phyloP scores from a whole-genome alignment of 2,888 invertebrate species.

The Colostygia pectinataria region DNA sequence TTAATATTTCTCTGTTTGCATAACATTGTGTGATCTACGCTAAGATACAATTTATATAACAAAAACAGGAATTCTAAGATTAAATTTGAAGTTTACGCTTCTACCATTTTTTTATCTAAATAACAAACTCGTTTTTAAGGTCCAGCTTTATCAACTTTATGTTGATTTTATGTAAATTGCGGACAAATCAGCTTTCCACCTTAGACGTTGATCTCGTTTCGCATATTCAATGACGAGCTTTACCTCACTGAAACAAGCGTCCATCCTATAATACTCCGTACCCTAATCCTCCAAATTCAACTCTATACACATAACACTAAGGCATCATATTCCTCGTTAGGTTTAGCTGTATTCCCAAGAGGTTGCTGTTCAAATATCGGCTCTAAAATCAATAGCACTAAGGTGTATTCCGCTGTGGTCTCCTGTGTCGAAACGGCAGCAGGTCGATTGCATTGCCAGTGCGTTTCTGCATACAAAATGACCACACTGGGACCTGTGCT shows the following conservation, averaged over 20 bases:
- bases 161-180: slow-evolving; percentile 22
- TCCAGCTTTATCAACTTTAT: slow-evolving; percentile 8
- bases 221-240: slow-evolving; percentile 29
- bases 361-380: slow-evolving; percentile 12
- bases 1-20: no score
- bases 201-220: slow-evolving; percentile 26
- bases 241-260: slow-evolving; percentile 19
- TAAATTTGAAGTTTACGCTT: no score
- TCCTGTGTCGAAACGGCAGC: slow-evolving; percentile 30
- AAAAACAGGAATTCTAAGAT: no score
- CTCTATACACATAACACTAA: slow-evolving; percentile 3
- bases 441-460: slow-evolving; percentile 57
- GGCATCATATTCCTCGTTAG: background rate
- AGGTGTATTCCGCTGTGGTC: slow-evolving; percentile 11
- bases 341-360: background rate
- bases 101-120: no score
- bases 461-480: slow-evolving; percentile 60
- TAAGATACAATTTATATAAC: no score
- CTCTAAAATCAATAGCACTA: slow-evolving; percentile 15
- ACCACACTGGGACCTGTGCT: slow-evolving; percentile 42
- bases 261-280: slow-evolving; percentile 4
- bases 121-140: no score
- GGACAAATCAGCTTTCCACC: slow-evolving; percentile 25
- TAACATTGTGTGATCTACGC: no score
- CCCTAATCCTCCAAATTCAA: slow-evolving; percentile 5